Percentiles rank a stretch among this genome's conserved stretches.
Evolutionary conservation across 2,888 invertebrate species (phyloP).

Genomic region (Electrophaes corylata): DNA sequence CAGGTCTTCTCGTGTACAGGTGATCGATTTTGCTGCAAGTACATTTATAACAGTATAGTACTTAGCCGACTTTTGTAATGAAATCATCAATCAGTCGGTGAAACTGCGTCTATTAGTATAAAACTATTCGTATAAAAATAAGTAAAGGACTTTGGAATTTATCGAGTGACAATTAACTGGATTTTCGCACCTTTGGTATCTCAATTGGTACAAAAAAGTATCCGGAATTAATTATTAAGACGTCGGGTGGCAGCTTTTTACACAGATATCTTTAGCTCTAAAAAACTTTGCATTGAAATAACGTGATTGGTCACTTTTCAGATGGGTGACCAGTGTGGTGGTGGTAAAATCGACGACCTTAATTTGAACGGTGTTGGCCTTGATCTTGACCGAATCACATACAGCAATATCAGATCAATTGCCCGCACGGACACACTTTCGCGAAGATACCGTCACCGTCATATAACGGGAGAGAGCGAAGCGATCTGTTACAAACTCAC

Average conservation of each 20-base stretch:
- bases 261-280: too few relatives aligned
- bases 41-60: too few relatives aligned
- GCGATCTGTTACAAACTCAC: background rate
- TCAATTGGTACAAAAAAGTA: conserved; percentile 19
- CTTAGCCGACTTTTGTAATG: background rate
- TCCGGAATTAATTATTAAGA: background rate
- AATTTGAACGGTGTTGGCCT: background rate
- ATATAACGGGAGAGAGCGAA: background rate
- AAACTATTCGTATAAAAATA: conserved; percentile 18
- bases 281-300: too few relatives aligned
- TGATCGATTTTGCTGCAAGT: too few relatives aligned
- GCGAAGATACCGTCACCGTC: background rate
- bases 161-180: conserved; percentile 17
- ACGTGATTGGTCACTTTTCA: too few relatives aligned
- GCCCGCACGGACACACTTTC: background rate
- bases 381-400: background rate
- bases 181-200: conserved; percentile 15
- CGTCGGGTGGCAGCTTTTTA: background rate
- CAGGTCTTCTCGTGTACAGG: too few relatives aligned
- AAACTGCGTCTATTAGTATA: background rate
- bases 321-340: background rate
- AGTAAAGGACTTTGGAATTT: conserved; percentile 11
- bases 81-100: conserved; percentile 16
- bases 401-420: background rate
- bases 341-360: background rate